Conservation (phyloP, 2,888 invertebrate genomes). For the Euplagia quadripunctaria region DNA sequence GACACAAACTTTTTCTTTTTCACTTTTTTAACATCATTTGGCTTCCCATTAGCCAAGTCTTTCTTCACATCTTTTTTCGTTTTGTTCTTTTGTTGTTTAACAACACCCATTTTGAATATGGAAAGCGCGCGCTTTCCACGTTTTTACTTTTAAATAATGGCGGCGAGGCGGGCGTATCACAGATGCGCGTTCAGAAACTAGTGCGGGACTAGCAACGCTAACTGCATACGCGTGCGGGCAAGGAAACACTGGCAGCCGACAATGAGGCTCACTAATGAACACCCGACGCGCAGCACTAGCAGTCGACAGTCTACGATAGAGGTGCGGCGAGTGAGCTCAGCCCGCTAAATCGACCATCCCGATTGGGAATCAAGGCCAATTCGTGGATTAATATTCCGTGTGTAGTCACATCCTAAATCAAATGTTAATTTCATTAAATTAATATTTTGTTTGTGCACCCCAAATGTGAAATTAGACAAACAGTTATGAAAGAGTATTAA, state of each 20-base stretch:
- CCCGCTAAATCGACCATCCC: slow-evolving; percentile 77
- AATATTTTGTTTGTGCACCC: slow-evolving; percentile 71
- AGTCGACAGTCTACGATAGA: slow-evolving; percentile 59
- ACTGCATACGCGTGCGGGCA: slow-evolving; percentile 80
- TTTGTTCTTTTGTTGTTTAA: slow-evolving; percentile 78
- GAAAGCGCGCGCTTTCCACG: slow-evolving; percentile 59
- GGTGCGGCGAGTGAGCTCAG: slow-evolving; percentile 79
- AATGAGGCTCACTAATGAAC: slow-evolving; percentile 67
- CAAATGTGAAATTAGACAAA: slow-evolving; percentile 61
- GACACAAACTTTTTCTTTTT: slow-evolving; percentile 85
- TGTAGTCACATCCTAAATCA: slow-evolving; percentile 74
- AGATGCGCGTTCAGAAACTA: slow-evolving; percentile 84
- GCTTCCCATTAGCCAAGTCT: slow-evolving; percentile 72
- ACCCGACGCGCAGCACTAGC: slow-evolving; percentile 59
- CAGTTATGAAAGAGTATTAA: slow-evolving; percentile 32
- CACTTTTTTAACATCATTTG: slow-evolving; percentile 78
- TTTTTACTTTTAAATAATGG: slow-evolving; percentile 52
- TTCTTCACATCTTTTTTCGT: slow-evolving; percentile 67
- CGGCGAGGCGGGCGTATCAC: slow-evolving; percentile 66
- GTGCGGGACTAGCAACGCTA: slow-evolving; percentile 83
- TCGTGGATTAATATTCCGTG: slow-evolving; percentile 79
- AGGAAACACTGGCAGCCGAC: slow-evolving; percentile 75
- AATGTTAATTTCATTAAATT: slow-evolving; percentile 78
- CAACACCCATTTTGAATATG: slow-evolving; percentile 79
- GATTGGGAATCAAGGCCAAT: slow-evolving; percentile 85